Evolutionary conservation across 2,113 vertebrate genomes (phyloP).

Genomic region (Myrmecophaga tridactyla): DNA sequence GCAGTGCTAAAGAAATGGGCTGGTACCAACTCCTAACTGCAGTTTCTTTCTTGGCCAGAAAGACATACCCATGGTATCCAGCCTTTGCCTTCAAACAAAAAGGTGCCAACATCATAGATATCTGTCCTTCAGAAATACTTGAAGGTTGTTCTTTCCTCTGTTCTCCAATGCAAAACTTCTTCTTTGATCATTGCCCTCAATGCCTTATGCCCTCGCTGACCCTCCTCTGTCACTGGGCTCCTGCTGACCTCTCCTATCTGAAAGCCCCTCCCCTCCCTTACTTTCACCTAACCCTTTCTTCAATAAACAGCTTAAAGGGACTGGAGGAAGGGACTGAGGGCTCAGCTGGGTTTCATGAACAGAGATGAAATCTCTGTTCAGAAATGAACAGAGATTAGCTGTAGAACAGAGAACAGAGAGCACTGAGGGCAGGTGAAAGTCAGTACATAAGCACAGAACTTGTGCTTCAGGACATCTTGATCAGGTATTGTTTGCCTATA

Average conservation of each 20-base stretch:
- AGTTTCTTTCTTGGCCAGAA: background rate
- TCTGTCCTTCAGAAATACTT: background rate
- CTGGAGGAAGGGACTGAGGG: background rate
- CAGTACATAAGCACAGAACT: background rate
- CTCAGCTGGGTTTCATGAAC: background rate
- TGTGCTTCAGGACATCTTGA: background rate
- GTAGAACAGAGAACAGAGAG: background rate
- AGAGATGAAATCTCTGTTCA: too few relatives aligned
- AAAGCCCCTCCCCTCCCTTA: background rate
- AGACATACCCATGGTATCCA: background rate
- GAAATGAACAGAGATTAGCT: background rate
- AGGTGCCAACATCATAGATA: background rate
- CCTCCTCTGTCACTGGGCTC: background rate
- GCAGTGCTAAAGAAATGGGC: slow-evolving; percentile 55
- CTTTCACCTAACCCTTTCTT: background rate
- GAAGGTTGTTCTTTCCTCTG: background rate
- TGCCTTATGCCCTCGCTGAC: background rate
- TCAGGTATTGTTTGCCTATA: background rate
- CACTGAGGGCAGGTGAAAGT: background rate
- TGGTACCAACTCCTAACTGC: slow-evolving; percentile 32
- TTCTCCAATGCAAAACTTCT: background rate
- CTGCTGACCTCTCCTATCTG: background rate
- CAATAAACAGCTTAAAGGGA: background rate
- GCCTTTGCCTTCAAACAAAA: slow-evolving; percentile 17
- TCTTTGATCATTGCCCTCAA: background rate